These are phyloP conservation scores for Meiosimyza decipiens DNA, from an alignment of 2,888 invertebrate genomes.

Conservation along the genomic window DNA sequence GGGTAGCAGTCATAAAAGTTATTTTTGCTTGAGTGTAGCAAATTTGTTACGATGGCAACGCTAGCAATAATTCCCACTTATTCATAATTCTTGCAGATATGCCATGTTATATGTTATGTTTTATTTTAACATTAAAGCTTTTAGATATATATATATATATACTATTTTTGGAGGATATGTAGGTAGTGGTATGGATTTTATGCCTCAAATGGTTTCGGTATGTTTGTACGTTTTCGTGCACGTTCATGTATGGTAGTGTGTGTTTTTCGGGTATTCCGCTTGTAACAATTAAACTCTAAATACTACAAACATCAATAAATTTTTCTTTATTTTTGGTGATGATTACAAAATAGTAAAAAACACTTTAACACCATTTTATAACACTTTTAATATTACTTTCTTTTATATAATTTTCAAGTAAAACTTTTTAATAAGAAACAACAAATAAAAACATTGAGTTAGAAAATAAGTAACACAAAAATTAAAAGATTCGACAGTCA, in stretches of 20 bases:
- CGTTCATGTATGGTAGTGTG: background rate
- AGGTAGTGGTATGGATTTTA: no score
- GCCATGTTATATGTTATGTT: no score
- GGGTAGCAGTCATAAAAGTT: no score
- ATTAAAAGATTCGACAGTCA: conserved; percentile 46
- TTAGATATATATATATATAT: no score
- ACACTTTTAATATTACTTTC: conserved; percentile 51
- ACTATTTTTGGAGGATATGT: no score
- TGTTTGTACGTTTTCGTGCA: conserved; percentile 15
- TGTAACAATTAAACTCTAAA: conserved; percentile 48
- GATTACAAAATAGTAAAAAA: conserved; percentile 54
- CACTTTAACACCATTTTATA: conserved; percentile 36
- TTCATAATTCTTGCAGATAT: no score
- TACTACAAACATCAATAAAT: conserved; percentile 58
- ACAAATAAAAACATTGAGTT: conserved; percentile 16
- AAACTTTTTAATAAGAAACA: conserved; percentile 29
- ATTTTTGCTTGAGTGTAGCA: no score
- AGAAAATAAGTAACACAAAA: conserved; percentile 34
- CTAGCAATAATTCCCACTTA: no score
- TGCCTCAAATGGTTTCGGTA: background rate
- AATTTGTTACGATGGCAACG: no score
- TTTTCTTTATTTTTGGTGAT: conserved; percentile 48
- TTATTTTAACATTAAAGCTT: no score
- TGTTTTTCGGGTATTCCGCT: background rate
- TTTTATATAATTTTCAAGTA: conserved; percentile 14